These are phyloP conservation scores for Astur gentilis DNA, from an alignment of 2,113 vertebrate genomes.

Conservation along the genomic window DNA sequence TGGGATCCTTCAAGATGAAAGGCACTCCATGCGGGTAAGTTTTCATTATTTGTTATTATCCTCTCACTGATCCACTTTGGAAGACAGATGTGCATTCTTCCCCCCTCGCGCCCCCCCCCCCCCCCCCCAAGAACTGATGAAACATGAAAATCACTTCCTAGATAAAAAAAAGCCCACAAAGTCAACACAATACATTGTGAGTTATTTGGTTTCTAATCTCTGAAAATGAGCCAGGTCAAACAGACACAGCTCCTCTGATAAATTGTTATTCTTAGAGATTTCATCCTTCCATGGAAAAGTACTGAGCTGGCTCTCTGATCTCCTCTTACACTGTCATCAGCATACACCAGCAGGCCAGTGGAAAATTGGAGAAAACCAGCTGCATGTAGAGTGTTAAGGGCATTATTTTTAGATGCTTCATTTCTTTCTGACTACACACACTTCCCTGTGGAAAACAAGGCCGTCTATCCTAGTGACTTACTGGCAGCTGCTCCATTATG, in stretches of 20 bases:
- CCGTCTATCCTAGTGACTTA: background rate
- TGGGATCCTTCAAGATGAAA: background rate
- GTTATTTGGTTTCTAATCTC: conserved; percentile 53
- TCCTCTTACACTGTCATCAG: conserved; percentile 41
- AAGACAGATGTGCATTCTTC: conserved; percentile 13
- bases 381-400: conserved; percentile 24
- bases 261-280: conserved; percentile 58
- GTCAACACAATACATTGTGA: conserved; percentile 36
- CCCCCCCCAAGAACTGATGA: background rate
- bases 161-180: conserved; percentile 4
- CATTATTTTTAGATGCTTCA: conserved; percentile 28
- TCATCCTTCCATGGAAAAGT: conserved; percentile 67
- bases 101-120: background rate
- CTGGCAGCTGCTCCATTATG: background rate
- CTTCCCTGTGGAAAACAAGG: conserved; percentile 26
- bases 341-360: conserved; percentile 46
- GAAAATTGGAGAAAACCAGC: conserved; percentile 58
- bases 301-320: conserved; percentile 57
- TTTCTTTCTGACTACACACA: background rate
- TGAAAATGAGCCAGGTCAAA: conserved; percentile 64
- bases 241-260: conserved; percentile 45
- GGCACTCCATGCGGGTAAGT: background rate
- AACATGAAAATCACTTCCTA: conserved; percentile 44
- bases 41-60: conserved; percentile 33
- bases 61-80: conserved; percentile 29